phyloP scores from a whole-genome alignment of 1,140 invertebrate genomes.

The Drosophila murphyi region DNA sequence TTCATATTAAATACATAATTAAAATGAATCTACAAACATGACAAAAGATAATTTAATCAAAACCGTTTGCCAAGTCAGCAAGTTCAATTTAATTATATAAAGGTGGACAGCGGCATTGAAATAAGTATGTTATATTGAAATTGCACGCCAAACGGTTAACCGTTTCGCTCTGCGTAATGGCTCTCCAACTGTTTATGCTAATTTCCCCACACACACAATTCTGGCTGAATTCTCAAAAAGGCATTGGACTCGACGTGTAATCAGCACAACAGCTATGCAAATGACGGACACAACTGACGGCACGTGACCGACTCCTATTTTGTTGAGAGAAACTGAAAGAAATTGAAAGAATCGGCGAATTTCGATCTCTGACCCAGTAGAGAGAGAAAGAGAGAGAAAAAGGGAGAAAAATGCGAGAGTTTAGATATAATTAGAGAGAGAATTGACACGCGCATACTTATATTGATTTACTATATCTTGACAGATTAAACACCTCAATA shows the following conservation, averaged over 20 bases:
- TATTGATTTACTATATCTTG: no score
- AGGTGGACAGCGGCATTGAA: not conserved
- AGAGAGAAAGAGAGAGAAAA: not conserved
- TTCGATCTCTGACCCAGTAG: slow-evolving; percentile 30
- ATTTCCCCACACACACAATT: slow-evolving; percentile 18
- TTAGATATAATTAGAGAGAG: not conserved
- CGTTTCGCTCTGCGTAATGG: slow-evolving; percentile 17
- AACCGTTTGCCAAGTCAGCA: no score
- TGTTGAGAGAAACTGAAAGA: not conserved
- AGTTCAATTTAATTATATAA: no score
- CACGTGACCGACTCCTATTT: slow-evolving; percentile 39
- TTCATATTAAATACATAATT: no score
- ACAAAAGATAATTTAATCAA: not conserved
- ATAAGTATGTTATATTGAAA: not conserved
- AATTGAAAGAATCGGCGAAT: not conserved
- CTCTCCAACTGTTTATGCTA: slow-evolving; percentile 28
- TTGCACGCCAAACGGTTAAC: slow-evolving; percentile 16
- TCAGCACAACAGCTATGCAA: slow-evolving; percentile 16
- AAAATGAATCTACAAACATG: no score
- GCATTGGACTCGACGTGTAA: slow-evolving; percentile 31
- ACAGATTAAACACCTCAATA: not conserved
- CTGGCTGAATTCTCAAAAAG: slow-evolving; percentile 6
- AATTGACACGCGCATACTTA: not conserved
- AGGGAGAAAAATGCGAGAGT: not conserved
- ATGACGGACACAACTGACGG: slow-evolving; percentile 20